Percentiles rank a stretch among this genome's conserved stretches.
Evolutionary conservation across 2,888 invertebrate species (phyloP).

Genomic region (Drosophila engyochracea): DNA sequence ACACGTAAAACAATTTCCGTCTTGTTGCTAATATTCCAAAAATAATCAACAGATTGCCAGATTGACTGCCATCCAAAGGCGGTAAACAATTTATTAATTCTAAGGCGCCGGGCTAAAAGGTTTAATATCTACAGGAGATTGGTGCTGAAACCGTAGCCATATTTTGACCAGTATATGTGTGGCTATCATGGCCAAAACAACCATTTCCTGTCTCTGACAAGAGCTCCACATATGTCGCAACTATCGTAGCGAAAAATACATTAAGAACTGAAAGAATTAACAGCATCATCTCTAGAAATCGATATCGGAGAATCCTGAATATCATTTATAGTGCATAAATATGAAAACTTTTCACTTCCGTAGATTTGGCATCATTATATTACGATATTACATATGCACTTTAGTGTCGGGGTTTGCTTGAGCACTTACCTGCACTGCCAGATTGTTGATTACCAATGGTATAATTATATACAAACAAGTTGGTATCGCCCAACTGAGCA

Average conservation of each 20-base stretch:
- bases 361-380: too few species aligned
- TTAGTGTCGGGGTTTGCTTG: too few species aligned
- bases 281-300: constrained; percentile 15
- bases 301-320: constrained; percentile 20
- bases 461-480: constrained; percentile 2
- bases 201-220: constrained; percentile 2
- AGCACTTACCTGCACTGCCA: too few species aligned
- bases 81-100: constrained; percentile 4
- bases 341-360: background rate
- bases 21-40: background rate
- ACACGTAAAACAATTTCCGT: background rate
- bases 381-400: too few species aligned
- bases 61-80: constrained; percentile 24
- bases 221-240: constrained; percentile 4
- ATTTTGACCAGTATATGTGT: constrained; percentile 5
- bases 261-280: background rate
- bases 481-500: too few species aligned
- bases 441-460: constrained; percentile 20
- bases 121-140: background rate
- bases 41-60: background rate
- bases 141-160: constrained; percentile 11
- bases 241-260: background rate
- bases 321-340: constrained; percentile 25
- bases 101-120: background rate
- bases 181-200: constrained; percentile 3